These are phyloP conservation scores for Ctenopoma kingsleyae DNA, from an alignment of 2,797 vertebrate species.

Conservation along the genomic window DNA sequence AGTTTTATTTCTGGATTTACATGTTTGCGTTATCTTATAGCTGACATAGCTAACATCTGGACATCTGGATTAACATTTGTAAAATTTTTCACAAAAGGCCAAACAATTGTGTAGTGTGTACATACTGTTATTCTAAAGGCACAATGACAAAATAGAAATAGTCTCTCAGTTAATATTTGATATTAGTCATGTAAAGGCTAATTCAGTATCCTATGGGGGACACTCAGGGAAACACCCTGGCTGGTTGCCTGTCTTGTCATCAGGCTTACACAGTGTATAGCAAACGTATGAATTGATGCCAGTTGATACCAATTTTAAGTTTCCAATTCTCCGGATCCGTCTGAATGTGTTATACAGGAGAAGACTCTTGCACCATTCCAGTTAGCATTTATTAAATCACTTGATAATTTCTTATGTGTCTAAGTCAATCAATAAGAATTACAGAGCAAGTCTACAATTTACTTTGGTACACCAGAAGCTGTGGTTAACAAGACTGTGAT, in stretches of 20 bases:
- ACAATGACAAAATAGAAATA: background rate
- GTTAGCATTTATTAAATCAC: conserved; percentile 12
- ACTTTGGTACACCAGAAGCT: background rate
- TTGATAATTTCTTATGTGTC: background rate
- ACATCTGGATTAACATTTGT: background rate
- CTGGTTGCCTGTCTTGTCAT: background rate
- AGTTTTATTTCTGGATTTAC: background rate
- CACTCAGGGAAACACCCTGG: background rate
- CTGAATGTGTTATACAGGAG: background rate
- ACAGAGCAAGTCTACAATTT: conserved; percentile 1
- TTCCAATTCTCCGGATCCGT: background rate
- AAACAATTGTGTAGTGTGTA: background rate
- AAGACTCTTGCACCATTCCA: background rate
- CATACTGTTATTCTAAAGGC: no score
- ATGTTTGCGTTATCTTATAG: background rate
- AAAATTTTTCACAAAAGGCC: background rate
- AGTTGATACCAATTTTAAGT: background rate
- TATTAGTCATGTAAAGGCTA: no score
- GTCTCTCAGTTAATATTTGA: background rate
- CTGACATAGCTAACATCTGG: no score
- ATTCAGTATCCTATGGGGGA: no score
- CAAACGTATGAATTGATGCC: background rate
- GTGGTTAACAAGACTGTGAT: conserved; percentile 25
- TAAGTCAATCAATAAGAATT: conserved; percentile 6
- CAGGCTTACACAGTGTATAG: background rate